A percentile compares a stretch with the other conserved stretches of the same genome.
phyloP scores from a whole-genome alignment of 2,888 invertebrate genomes.

The Cheilosia impressa region DNA sequence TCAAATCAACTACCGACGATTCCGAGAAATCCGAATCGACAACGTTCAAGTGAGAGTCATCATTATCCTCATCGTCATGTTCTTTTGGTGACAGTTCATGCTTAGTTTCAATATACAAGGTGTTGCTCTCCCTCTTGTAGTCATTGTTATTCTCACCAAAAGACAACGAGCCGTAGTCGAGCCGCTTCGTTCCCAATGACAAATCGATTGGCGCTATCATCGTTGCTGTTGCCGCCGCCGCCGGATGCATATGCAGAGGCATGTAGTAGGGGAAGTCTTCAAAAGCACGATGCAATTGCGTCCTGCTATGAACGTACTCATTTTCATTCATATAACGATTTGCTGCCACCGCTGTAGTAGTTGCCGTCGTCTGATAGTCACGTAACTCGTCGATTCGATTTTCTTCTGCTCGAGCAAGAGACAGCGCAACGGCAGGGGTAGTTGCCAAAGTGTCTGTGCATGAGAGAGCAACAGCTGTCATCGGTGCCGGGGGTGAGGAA shows the following conservation, averaged over 20 bases:
- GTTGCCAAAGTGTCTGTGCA: conserved; percentile 72
- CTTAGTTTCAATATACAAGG: conserved; percentile 37
- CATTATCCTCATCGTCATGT: conserved; percentile 52
- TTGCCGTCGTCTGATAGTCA: conserved; percentile 74
- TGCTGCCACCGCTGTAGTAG: conserved; percentile 65
- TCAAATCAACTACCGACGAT: conserved; percentile 79
- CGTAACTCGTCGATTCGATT: conserved; percentile 77
- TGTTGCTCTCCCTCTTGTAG: conserved; percentile 19
- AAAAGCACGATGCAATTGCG: conserved; percentile 70
- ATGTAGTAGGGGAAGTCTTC: conserved; percentile 70
- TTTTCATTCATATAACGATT: conserved; percentile 77
- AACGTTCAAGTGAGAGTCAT: conserved; percentile 67
- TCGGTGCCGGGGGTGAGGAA: conserved; percentile 71
- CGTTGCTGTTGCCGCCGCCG: conserved; percentile 57
- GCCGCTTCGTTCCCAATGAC: conserved; percentile 79
- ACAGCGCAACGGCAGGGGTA: conserved; percentile 55
- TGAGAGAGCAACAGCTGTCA: conserved; percentile 73
- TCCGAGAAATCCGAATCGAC: conserved; percentile 68
- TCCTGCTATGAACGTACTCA: conserved; percentile 73
- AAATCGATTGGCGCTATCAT: conserved; percentile 81
- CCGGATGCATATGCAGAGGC: conserved; percentile 70
- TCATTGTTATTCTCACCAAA: conserved; percentile 45
- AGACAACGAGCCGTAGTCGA: conserved; percentile 51
- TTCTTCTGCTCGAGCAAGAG: conserved; percentile 68
- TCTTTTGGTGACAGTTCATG: conserved; percentile 56